phyloP scores from a whole-genome alignment of 2,113 vertebrate species.

The Stegostoma tigrinum region DNA sequence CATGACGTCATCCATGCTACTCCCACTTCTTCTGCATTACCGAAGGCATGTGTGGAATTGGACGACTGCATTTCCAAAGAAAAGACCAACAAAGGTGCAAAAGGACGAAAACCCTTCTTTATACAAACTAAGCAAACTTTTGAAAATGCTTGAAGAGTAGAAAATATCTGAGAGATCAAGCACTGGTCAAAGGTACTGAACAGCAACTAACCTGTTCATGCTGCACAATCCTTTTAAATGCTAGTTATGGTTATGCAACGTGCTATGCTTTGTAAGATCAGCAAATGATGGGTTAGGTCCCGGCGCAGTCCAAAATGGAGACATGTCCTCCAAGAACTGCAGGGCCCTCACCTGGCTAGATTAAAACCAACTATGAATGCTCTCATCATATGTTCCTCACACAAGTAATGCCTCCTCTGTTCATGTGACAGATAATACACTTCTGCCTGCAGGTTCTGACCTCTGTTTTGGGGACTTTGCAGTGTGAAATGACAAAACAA shows the following conservation, averaged over 20 bases:
- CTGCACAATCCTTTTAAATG: background rate
- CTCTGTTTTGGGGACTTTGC: background rate
- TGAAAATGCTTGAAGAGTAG: background rate
- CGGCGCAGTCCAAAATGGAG: background rate
- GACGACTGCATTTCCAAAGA: background rate
- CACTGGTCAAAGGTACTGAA: background rate
- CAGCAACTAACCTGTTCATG: background rate
- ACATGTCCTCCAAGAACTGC: background rate
- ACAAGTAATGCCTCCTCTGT: background rate
- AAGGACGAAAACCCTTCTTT: background rate
- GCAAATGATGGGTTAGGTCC: background rate
- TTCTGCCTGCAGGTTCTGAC: background rate
- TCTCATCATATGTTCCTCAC: background rate
- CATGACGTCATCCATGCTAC: background rate
- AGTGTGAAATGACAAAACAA: background rate
- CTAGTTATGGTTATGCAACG: background rate
- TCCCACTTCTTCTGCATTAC: background rate
- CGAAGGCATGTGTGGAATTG: background rate
- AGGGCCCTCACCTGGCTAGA: background rate
- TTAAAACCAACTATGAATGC: background rate
- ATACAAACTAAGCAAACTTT: background rate
- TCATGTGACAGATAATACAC: background rate
- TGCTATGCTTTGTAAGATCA: background rate
- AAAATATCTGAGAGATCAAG: background rate
- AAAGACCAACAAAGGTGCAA: background rate